A percentile compares a stretch with the other conserved stretches of the same genome.
phyloP scores from a whole-genome alignment of 2,113 vertebrate genomes.

The Regulus satrapa region DNA sequence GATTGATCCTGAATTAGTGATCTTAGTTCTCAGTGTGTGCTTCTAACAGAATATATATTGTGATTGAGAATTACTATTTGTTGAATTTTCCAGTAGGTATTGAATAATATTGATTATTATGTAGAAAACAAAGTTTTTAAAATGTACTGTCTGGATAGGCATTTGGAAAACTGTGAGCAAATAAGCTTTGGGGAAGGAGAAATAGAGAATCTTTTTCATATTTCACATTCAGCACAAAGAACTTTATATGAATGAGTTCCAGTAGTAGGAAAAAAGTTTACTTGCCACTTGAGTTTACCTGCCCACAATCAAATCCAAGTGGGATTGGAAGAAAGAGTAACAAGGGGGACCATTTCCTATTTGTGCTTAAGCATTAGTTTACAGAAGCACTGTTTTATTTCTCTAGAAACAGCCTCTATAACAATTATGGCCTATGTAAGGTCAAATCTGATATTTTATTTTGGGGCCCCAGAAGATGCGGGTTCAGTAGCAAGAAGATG shows the following conservation, averaged over 20 bases:
- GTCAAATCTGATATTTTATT: background rate
- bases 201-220: background rate
- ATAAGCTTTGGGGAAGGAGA: background rate
- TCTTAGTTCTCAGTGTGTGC: background rate
- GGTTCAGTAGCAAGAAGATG: background rate
- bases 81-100: background rate
- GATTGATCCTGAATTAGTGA: background rate
- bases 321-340: background rate
- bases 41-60: background rate
- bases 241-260: background rate
- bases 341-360: background rate
- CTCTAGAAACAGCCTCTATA: background rate
- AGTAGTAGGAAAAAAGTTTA: accelerated
- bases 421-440: background rate
- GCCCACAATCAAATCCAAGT: background rate
- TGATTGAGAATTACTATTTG: background rate
- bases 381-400: background rate
- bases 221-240: background rate
- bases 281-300: background rate
- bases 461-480: accelerated
- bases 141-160: background rate
- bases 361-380: background rate
- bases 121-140: background rate
- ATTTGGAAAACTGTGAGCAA: background rate
- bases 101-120: background rate